Percentiles rank a stretch among this genome's conserved stretches.
Conservation (phyloP, 2,113 vertebrate species). For the Brevimyrus niger region DNA sequence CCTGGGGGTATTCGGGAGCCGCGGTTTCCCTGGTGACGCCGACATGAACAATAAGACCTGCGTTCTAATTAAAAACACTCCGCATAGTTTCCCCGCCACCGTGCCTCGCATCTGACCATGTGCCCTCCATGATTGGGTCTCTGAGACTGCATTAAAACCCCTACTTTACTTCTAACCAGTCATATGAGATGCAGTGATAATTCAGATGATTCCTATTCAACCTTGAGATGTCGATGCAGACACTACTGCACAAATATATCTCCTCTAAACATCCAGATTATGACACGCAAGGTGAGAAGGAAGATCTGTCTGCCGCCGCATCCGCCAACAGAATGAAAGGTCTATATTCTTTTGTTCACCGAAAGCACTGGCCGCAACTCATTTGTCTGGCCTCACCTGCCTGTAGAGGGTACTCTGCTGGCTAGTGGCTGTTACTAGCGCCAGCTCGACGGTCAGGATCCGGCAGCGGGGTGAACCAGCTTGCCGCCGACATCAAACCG, state of each 20-base stretch:
- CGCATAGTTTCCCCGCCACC: background rate
- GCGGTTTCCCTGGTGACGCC: background rate
- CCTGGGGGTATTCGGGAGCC: background rate
- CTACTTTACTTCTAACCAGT: background rate
- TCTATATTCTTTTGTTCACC: background rate
- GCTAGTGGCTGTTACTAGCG: background rate
- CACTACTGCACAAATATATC: background rate
- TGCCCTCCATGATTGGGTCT: background rate
- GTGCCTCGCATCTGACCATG: background rate
- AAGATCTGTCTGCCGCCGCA: background rate
- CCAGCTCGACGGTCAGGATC: background rate
- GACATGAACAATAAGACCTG: background rate
- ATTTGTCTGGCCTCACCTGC: background rate
- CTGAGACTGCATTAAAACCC: background rate
- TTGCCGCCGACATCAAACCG: background rate
- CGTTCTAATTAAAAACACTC: background rate
- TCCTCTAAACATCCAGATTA: background rate
- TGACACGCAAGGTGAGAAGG: background rate
- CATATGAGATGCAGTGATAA: background rate
- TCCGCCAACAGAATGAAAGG: background rate
- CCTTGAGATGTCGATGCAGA: background rate
- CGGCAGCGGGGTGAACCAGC: background rate
- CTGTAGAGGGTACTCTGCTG: background rate
- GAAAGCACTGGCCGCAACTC: background rate
- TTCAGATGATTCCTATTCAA: background rate